Percentiles rank a stretch among this genome's conserved stretches.
These are phyloP conservation scores for Papilio gigon DNA, from an alignment of 2,888 invertebrate species.

Conservation along the genomic window DNA sequence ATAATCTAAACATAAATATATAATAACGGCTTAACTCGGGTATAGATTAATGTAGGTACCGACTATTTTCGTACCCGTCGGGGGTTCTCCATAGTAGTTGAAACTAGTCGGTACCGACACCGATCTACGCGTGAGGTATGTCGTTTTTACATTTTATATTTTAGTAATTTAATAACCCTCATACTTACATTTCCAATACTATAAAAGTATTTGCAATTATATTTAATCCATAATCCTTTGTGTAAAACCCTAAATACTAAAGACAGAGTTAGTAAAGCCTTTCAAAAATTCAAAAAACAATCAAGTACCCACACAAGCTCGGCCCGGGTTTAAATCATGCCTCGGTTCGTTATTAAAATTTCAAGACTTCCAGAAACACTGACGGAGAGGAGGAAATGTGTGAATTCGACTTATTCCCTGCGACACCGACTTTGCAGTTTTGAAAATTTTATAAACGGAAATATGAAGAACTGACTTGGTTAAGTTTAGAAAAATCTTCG, in stretches of 20 bases:
- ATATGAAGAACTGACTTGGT: conserved; percentile 3
- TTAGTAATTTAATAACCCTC: too few relatives aligned
- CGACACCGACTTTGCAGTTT: conserved; percentile 23
- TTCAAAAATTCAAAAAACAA: conserved; percentile 38
- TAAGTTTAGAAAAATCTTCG: conserved; percentile 14
- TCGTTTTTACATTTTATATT: too few relatives aligned
- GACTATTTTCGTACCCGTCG: too few relatives aligned
- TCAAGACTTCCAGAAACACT: conserved; percentile 27
- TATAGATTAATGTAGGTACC: too few relatives aligned
- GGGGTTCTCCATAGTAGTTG: too few relatives aligned
- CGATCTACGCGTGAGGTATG: too few relatives aligned
- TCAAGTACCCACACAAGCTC: conserved; percentile 21
- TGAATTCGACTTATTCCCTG: conserved; percentile 36
- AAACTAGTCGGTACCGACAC: too few relatives aligned
- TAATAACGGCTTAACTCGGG: too few relatives aligned
- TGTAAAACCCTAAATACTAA: conserved; percentile 15
- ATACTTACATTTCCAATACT: too few relatives aligned
- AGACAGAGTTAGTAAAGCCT: background rate
- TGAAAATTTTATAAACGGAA: conserved; percentile 9
- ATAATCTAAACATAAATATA: too few relatives aligned
- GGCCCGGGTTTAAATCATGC: conserved; percentile 18
- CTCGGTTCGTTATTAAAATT: conserved; percentile 26
- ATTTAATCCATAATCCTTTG: background rate
- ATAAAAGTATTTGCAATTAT: background rate
- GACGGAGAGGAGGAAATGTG: conserved; percentile 29